Conservation (phyloP, 2,888 invertebrate species). For the Drosophila infuscata region DNA sequence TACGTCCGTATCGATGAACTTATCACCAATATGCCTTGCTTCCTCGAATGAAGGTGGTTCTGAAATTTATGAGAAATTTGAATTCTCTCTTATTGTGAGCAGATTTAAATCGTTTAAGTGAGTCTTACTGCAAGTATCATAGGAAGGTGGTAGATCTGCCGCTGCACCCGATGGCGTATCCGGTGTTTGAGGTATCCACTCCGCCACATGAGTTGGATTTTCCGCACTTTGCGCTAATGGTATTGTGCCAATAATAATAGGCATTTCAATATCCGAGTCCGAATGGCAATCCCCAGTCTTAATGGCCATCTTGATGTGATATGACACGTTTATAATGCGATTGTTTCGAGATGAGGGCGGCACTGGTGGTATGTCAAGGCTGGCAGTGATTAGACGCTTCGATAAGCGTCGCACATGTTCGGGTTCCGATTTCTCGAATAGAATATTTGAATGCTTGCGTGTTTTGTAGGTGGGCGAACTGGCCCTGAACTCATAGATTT, state of each 20-base stretch:
- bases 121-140: constrained; percentile 66
- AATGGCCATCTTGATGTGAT: constrained; percentile 50
- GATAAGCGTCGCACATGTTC: constrained; percentile 59
- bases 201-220: constrained; percentile 45
- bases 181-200: constrained; percentile 70
- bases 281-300: constrained; percentile 46
- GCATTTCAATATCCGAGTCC: constrained; percentile 49
- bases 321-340: constrained; percentile 57
- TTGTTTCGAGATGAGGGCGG: constrained; percentile 60
- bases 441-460: constrained; percentile 25
- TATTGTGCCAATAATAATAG: constrained; percentile 74
- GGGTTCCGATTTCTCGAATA: constrained; percentile 33
- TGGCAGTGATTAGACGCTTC: constrained; percentile 57
- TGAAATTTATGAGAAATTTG: constrained; percentile 15
- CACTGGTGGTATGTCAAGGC: constrained; percentile 61
- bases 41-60: constrained; percentile 74
- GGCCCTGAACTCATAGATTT: constrained; percentile 59
- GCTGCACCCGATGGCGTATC: constrained; percentile 50
- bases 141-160: constrained; percentile 68
- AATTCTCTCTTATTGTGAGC: neutral
- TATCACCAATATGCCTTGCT: constrained; percentile 63
- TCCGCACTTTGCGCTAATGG: constrained; percentile 68
- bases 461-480: constrained; percentile 45
- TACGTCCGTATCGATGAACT: constrained; percentile 68
- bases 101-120: neutral